Conservation (phyloP, 2,113 vertebrate species). For the Madoqua kirkii region DNA sequence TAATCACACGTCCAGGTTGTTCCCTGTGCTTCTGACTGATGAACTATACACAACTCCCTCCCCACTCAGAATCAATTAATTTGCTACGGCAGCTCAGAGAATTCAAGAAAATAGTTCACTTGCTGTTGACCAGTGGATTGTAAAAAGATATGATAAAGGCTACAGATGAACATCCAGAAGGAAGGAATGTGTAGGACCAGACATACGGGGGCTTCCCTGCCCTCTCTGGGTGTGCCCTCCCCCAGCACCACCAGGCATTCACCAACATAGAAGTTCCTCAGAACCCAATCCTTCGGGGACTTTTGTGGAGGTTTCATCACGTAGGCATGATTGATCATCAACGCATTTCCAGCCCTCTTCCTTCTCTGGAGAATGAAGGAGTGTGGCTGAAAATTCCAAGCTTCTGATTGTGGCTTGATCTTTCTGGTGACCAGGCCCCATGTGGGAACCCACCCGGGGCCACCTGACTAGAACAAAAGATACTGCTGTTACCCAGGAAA, state of each 20-base stretch:
- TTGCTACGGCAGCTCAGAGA: background rate
- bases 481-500: background rate
- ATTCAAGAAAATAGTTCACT: background rate
- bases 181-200: background rate
- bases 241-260: background rate
- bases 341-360: background rate
- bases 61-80: background rate
- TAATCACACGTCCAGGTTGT: background rate
- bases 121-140: background rate
- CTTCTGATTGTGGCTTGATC: background rate
- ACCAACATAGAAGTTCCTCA: background rate
- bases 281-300: fast-evolving
- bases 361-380: background rate
- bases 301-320: background rate
- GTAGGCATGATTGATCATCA: background rate
- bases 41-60: background rate
- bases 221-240: background rate
- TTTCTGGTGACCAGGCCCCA: background rate
- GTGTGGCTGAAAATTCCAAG: background rate
- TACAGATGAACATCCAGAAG: background rate
- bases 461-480: background rate
- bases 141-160: background rate
- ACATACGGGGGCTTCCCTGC: background rate
- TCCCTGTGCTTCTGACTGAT: background rate
- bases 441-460: background rate